phyloP scores from a whole-genome alignment of 2,888 invertebrate genomes.

The Lapara coniferarum region DNA sequence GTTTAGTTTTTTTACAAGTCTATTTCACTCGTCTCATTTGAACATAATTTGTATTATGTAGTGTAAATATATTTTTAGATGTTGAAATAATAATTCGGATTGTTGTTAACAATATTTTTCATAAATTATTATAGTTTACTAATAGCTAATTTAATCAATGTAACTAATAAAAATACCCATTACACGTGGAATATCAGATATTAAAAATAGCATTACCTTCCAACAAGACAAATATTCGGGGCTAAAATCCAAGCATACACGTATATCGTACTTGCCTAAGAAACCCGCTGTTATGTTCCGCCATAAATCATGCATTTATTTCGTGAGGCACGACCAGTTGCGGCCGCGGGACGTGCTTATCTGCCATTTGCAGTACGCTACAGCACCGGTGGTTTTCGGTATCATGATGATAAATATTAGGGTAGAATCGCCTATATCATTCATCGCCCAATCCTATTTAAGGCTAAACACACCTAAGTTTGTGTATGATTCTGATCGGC shows the following conservation, averaged over 20 bases:
- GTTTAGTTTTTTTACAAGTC: too few relatives aligned
- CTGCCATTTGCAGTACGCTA: slow-evolving; percentile 75
- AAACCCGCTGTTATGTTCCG: slow-evolving; percentile 51
- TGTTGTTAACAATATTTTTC: too few relatives aligned
- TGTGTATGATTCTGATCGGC: slow-evolving; percentile 34
- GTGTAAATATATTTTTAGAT: too few relatives aligned
- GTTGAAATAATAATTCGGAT: too few relatives aligned
- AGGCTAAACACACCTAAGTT: slow-evolving; percentile 45
- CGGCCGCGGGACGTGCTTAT: slow-evolving; percentile 77
- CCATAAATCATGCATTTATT: slow-evolving; percentile 81
- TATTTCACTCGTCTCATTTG: too few relatives aligned
- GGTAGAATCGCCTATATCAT: slow-evolving; percentile 47
- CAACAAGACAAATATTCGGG: not conserved
- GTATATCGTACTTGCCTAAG: not conserved
- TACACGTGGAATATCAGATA: too few relatives aligned
- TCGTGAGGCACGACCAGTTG: slow-evolving; percentile 67
- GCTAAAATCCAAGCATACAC: not conserved
- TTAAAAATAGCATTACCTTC: not conserved
- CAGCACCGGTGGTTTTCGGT: slow-evolving; percentile 59
- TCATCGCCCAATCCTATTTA: slow-evolving; percentile 38
- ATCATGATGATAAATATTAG: slow-evolving; percentile 76
- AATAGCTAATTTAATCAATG: too few relatives aligned
- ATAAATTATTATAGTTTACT: too few relatives aligned
- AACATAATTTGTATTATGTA: too few relatives aligned
- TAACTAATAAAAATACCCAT: too few relatives aligned